phyloP scores from a whole-genome alignment of 2,113 vertebrate species.

The Paramisgurnus dabryanus region DNA sequence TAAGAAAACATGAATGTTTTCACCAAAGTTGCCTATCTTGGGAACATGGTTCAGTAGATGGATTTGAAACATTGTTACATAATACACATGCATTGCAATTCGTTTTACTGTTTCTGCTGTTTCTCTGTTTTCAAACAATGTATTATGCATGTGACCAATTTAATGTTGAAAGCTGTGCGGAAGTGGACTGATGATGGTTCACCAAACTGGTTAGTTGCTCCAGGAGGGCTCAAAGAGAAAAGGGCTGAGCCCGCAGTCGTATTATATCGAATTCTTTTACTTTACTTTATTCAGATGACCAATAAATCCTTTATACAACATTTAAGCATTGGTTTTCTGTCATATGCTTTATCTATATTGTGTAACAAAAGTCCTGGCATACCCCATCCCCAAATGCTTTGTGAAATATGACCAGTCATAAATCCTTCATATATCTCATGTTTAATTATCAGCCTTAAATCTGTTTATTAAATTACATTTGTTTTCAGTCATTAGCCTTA shows the following conservation, averaged over 20 bases:
- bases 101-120: conserved; percentile 15
- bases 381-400: no score
- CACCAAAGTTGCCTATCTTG: conserved; percentile 46
- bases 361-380: no score
- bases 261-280: conserved; percentile 34
- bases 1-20: background rate
- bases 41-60: conserved; percentile 1
- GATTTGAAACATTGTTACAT: conserved; percentile 32
- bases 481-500: background rate
- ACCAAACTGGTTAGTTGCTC: conserved; percentile 20
- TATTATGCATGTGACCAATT: conserved; percentile 48
- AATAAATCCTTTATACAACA: conserved; percentile 55
- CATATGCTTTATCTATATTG: background rate
- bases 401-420: no score
- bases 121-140: background rate
- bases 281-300: conserved; percentile 47
- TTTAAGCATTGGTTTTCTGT: conserved; percentile 3
- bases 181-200: conserved; percentile 22
- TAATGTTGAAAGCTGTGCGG: conserved; percentile 20
- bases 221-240: conserved; percentile 37
- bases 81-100: conserved; percentile 40
- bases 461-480: no score
- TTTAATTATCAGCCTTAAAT: background rate
- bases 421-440: background rate
- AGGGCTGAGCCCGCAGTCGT: conserved; percentile 43